Evolutionary conservation across 2,113 vertebrate species (phyloP).

Genomic region (Chaenogobius annularis): DNA sequence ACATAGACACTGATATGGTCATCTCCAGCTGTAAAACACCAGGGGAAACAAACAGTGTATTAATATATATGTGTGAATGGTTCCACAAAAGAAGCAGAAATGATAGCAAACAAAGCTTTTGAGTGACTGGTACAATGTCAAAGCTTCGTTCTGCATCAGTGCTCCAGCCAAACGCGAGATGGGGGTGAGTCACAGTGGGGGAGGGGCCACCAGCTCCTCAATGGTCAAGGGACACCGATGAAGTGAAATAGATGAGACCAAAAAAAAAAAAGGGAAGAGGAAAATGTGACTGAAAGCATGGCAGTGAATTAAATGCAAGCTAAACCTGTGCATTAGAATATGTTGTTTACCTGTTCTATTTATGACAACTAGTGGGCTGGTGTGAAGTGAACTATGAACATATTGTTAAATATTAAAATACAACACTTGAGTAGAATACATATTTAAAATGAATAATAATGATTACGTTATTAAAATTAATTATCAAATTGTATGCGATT

Average conservation of each 20-base stretch:
- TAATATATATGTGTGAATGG: slow-evolving; percentile 52
- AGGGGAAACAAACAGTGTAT: slow-evolving; percentile 28
- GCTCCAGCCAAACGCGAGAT: slow-evolving; percentile 71
- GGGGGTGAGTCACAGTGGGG: slow-evolving; percentile 74
- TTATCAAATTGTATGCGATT: not conserved
- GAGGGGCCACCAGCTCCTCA: slow-evolving; percentile 68
- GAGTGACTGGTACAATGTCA: slow-evolving; percentile 78
- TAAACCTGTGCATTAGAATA: not conserved
- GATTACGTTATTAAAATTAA: not conserved
- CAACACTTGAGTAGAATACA: not conserved
- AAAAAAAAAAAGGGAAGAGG: slow-evolving; percentile 22
- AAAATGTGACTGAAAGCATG: slow-evolving; percentile 42
- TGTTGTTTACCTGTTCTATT: not conserved
- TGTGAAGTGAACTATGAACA: not conserved
- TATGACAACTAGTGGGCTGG: not conserved
- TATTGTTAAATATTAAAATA: not conserved
- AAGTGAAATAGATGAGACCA: slow-evolving; percentile 67
- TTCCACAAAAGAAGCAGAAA: slow-evolving; percentile 49
- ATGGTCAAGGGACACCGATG: slow-evolving; percentile 71
- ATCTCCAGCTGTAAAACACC: slow-evolving; percentile 19
- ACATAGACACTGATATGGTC: not conserved
- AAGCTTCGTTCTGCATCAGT: slow-evolving; percentile 77
- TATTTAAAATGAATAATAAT: not conserved
- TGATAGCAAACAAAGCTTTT: slow-evolving; percentile 63
- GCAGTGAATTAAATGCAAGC: not conserved